phyloP scores from a whole-genome alignment of 2,797 vertebrate genomes.

The Poliocrania exsul region DNA sequence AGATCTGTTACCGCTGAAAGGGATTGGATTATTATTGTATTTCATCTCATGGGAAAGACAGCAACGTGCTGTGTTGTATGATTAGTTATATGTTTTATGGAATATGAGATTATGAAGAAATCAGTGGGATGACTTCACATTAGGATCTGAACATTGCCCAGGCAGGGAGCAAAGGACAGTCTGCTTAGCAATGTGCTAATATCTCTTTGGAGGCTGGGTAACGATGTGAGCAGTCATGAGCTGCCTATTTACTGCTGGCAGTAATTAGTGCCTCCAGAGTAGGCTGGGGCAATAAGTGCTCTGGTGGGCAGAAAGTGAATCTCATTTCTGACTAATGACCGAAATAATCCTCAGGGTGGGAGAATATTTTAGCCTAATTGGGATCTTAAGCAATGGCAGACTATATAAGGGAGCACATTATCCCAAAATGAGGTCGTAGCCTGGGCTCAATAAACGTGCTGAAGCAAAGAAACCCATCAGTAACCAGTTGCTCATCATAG shows the following conservation, averaged over 20 bases:
- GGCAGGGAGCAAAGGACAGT: background rate
- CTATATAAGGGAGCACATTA: background rate
- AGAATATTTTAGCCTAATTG: conserved; percentile 30
- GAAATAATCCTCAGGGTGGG: conserved; percentile 13
- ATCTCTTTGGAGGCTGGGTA: background rate
- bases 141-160: background rate
- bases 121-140: background rate
- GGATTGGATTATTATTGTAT: background rate
- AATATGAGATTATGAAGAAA: background rate
- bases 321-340: conserved; percentile 47
- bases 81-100: background rate
- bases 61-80: background rate
- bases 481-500: background rate
- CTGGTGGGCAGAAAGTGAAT: conserved; percentile 31
- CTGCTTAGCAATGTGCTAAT: background rate
- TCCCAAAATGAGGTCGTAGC: background rate
- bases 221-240: background rate
- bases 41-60: background rate
- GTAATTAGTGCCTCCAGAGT: conserved; percentile 35
- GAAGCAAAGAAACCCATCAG: background rate
- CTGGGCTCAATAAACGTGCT: background rate
- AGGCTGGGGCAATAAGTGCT: background rate
- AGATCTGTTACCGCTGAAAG: background rate
- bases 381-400: background rate
- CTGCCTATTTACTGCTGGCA: background rate